A percentile compares a stretch with the other conserved stretches of the same genome.
These are phyloP conservation scores for Harpegnathos saltator DNA, from an alignment of 1,140 invertebrate genomes.

Conservation along the genomic window DNA sequence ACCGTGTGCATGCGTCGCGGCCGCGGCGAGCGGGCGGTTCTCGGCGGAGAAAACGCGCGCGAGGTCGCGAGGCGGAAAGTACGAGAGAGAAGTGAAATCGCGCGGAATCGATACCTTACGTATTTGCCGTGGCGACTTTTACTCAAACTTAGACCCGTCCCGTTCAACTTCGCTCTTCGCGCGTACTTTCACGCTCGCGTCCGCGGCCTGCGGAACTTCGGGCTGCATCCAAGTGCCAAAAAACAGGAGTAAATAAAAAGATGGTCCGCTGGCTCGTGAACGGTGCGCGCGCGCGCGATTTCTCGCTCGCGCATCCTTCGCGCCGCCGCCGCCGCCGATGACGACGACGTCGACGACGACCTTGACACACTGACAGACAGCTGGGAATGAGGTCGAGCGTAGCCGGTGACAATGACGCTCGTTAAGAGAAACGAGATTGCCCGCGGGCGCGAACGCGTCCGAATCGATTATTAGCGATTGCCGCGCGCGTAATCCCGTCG, in stretches of 20 bases:
- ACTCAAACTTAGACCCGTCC: background rate
- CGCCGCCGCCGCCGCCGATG: background rate
- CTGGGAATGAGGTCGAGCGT: slow-evolving; percentile 64
- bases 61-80: background rate
- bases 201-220: background rate
- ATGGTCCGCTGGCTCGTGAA: too few species aligned
- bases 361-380: slow-evolving; percentile 71
- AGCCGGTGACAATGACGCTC: slow-evolving; percentile 66
- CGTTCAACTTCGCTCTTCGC: background rate
- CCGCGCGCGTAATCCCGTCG: slow-evolving; percentile 38
- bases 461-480: slow-evolving; percentile 62
- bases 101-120: background rate
- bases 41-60: background rate
- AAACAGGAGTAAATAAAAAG: too few species aligned
- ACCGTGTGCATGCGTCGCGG: too few species aligned
- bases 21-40: too few species aligned
- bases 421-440: slow-evolving; percentile 72
- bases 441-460: slow-evolving; percentile 31
- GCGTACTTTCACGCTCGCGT: background rate
- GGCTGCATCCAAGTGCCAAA: too few species aligned
- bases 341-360: slow-evolving; percentile 5
- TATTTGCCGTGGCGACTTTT: background rate
- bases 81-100: background rate
- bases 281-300: slow-evolving; percentile 59
- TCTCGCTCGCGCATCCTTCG: slow-evolving; percentile 67